A percentile compares a stretch with the other conserved stretches of the same genome.
phyloP scores from a whole-genome alignment of 2,888 invertebrate genomes.

The Amphimallon solstitiale region DNA sequence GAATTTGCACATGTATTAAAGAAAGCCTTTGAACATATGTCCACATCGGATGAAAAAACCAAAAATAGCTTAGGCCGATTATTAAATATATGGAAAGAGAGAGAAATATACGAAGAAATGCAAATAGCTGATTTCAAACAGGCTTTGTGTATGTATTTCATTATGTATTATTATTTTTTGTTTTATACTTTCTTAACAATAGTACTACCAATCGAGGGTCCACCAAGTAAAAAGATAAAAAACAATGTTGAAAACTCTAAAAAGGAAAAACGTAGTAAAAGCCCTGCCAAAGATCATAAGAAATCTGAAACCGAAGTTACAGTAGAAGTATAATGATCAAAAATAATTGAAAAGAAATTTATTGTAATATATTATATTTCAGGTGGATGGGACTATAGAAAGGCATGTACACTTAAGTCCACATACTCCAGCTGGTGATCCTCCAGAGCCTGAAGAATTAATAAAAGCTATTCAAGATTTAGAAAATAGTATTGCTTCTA shows the following conservation, averaged over 20 bases:
- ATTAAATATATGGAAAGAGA: constrained; percentile 90
- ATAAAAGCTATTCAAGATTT: constrained; percentile 85
- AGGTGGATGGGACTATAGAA: constrained; percentile 78
- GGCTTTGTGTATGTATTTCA: constrained; percentile 64
- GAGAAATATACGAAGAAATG: constrained; percentile 86
- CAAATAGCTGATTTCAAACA: constrained; percentile 83
- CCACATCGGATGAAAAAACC: constrained; percentile 82
- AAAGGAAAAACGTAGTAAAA: constrained; percentile 58
- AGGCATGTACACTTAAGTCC: constrained; percentile 82
- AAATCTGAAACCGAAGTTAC: constrained; percentile 67
- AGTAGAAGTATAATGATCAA: constrained; percentile 51
- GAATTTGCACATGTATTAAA: constrained; percentile 84
- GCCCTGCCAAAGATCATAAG: constrained; percentile 61
- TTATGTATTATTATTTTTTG: constrained; percentile 26
- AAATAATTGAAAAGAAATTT: constrained; percentile 12
- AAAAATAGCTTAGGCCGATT: constrained; percentile 83
- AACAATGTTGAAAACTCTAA: constrained; percentile 53
- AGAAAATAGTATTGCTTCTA: constrained; percentile 94
- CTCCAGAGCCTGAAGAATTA: constrained; percentile 92
- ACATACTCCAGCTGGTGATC: constrained; percentile 82
- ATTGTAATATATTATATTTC: constrained; percentile 48
- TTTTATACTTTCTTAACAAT: constrained; percentile 35
- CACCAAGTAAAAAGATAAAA: constrained; percentile 66
- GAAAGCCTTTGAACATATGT: constrained; percentile 87
- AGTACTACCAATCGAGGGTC: constrained; percentile 62